These are phyloP conservation scores for Leuctra nigra DNA, from an alignment of 2,888 invertebrate genomes.

Conservation along the genomic window DNA sequence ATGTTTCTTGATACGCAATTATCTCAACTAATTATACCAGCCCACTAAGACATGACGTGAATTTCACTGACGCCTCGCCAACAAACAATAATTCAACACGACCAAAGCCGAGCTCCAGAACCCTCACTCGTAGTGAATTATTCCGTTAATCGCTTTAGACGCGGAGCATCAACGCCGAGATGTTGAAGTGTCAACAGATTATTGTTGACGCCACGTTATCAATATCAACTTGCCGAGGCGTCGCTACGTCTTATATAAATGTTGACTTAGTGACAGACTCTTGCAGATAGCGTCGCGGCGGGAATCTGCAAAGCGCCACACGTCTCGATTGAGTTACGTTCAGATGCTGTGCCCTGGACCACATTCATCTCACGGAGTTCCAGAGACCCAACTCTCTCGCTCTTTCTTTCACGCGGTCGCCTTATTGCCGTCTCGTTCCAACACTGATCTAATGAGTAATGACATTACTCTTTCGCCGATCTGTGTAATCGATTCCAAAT, in stretches of 20 bases:
- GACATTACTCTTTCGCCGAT: slow-evolving; percentile 23
- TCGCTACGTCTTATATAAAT: slow-evolving; percentile 27
- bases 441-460: slow-evolving; percentile 20
- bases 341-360: slow-evolving; percentile 5
- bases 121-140: no score
- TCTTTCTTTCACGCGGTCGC: not conserved
- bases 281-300: slow-evolving; percentile 18
- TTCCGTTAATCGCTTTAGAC: slow-evolving; percentile 10
- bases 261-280: slow-evolving; percentile 22
- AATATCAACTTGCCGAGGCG: slow-evolving; percentile 16
- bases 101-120: no score
- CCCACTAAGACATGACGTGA: no score
- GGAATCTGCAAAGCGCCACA: slow-evolving; percentile 20
- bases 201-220: slow-evolving; percentile 18
- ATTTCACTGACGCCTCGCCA: no score
- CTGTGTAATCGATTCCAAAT: slow-evolving; percentile 27
- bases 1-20: no score
- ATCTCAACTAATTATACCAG: no score
- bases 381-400: slow-evolving; percentile 11
- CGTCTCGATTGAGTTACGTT: slow-evolving; percentile 22
- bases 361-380: slow-evolving; percentile 22
- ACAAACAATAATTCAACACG: no score
- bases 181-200: slow-evolving; percentile 12
- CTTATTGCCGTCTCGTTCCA: slow-evolving; percentile 7
- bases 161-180: not conserved